Conservation (phyloP, 2,113 vertebrate species). For the Oxygymnocypris stewartii region DNA sequence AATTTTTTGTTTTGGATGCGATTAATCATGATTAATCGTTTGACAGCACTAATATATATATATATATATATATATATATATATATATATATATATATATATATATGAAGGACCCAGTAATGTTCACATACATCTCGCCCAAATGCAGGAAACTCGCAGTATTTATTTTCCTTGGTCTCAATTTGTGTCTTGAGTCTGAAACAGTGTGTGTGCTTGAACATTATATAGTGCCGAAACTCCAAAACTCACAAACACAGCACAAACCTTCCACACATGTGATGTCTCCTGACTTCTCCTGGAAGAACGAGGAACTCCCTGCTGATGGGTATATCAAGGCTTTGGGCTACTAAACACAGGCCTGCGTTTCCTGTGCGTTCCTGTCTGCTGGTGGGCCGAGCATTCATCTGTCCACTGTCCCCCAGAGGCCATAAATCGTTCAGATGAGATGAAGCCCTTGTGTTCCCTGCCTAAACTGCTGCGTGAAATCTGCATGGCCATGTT, state of each 20-base stretch:
- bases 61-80: no score
- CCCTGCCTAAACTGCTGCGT: constrained; percentile 72
- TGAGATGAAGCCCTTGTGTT: constrained; percentile 85
- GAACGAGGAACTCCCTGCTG: constrained; percentile 75
- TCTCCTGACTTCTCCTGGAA: constrained; percentile 81
- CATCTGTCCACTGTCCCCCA: constrained; percentile 81
- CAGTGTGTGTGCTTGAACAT: constrained; percentile 83
- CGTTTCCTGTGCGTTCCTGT: constrained; percentile 88
- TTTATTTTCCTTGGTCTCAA: constrained; percentile 83
- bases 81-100: no score
- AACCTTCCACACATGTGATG: constrained; percentile 82
- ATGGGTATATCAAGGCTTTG: constrained; percentile 85
- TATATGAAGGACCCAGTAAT: no score
- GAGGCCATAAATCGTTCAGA: constrained; percentile 87
- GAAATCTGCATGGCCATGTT: constrained; percentile 74
- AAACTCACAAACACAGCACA: constrained; percentile 86
- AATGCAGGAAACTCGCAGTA: constrained; percentile 21
- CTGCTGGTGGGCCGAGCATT: constrained; percentile 86
- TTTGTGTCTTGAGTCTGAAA: constrained; percentile 75
- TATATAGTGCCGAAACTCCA: constrained; percentile 85
- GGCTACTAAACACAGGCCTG: constrained; percentile 62
- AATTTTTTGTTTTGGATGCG: no score
- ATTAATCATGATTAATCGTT: no score
- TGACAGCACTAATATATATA: no score
- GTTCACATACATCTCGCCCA: not conserved